These are phyloP conservation scores for Orchestes rusci DNA, from an alignment of 2,888 invertebrate species.

Conservation along the genomic window DNA sequence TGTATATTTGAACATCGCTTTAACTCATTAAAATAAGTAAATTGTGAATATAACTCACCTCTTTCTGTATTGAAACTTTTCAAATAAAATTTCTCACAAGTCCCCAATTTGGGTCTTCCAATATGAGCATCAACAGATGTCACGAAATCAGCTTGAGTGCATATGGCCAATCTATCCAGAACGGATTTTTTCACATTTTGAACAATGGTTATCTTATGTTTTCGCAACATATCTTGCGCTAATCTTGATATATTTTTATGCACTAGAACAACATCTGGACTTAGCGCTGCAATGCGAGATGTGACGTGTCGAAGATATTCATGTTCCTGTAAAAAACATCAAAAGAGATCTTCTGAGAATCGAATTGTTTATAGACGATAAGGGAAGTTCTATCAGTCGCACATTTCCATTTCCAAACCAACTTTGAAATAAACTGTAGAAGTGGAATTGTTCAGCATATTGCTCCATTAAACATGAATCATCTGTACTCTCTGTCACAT, in stretches of 20 bases:
- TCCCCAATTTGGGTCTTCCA: conserved; percentile 73
- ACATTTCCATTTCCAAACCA: no score
- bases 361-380: no score
- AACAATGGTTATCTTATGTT: conserved; percentile 77
- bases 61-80: conserved; percentile 48
- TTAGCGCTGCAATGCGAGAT: conserved; percentile 73
- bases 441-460: no score
- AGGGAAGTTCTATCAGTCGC: no score
- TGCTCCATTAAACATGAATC: no score
- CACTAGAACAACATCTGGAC: conserved; percentile 83
- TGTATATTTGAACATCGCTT: no score
- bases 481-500: no score
- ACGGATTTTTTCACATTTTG: conserved; percentile 77
- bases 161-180: conserved; percentile 70
- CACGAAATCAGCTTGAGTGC: conserved; percentile 77
- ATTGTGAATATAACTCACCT: no score
- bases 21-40: no score
- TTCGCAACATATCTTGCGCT: conserved; percentile 80
- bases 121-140: conserved; percentile 83
- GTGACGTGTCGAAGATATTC: conserved; percentile 82
- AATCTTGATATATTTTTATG: conserved; percentile 76
- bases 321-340: conserved; percentile 54
- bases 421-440: no score
- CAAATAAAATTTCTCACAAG: conserved; percentile 75
- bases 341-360: no score